Evolutionary conservation across 35 echinoderm and acorn worm genomes (phyloP), one percentile per base, ranked within the genome.

Genomic region (Strongylocentrotus purpuratus): DNA sequence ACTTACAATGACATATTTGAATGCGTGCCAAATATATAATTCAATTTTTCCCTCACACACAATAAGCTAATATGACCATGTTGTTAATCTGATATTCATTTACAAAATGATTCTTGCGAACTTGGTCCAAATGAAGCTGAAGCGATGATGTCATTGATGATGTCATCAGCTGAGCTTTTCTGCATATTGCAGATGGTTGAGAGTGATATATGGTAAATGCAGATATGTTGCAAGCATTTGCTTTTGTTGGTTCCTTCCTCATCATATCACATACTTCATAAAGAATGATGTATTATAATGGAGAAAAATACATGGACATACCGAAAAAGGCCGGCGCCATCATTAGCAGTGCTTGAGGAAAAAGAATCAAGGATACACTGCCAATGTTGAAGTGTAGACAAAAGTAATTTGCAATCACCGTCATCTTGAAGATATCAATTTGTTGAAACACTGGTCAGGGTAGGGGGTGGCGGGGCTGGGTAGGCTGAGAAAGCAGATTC

Each of bases 41-140:
- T 71, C 61, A 71, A 78, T 78, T 22, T 78, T 78, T 78, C 65
- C 65, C 65, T 78, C 65, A 78, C 65, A 78, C 65, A 78, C 65
- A 78, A 78, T 78, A 78, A 78, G 65, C 65, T 78, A 78, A 28
- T 78, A 78, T 78, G 65, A 78, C 18, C 65, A 78, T 78, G 65
- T 78, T 78, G 65, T 78, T 78, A n/a, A 1, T n/a, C n/a, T n/a
- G 65, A 78, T 78, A 78, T 7, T 78, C 18, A 78, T 78, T n/a
- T n/a, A 78, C 65, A 78, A 31, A 78, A 28, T 78, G 65, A n/a
- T 78, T 78, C 18, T 78, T n/a, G 65, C 18, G 20, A 78, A 78
- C 65, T 78, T 78, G 65, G 65, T 78, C 65, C 65, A 78, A 78
- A 78, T 78, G 65, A 22, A 78, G 65, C 65, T 78, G 65, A 28